A percentile compares a stretch with the other conserved stretches of the same genome.
Conservation (phyloP, 2,797 vertebrate genomes). For the Cynopterus sphinx region DNA sequence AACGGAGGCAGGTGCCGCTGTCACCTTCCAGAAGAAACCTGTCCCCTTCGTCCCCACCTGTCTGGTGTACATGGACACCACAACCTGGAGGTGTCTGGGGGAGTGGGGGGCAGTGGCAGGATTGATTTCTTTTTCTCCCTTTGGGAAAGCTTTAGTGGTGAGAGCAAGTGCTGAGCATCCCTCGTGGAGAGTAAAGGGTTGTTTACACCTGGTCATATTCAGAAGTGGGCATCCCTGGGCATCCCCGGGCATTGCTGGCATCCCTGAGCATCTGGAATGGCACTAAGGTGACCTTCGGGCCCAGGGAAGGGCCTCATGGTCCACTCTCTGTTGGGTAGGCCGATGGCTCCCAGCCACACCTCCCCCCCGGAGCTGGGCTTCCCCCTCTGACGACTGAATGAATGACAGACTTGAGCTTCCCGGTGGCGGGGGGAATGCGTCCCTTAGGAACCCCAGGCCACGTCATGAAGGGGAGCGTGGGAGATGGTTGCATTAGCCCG, state of each 20-base stretch:
- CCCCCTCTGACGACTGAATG: not conserved
- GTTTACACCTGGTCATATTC: not conserved
- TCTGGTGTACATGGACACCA: fast-evolving
- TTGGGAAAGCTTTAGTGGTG: not conserved
- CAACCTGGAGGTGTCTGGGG: not conserved
- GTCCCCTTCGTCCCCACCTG: too few species aligned
- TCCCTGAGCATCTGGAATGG: too few species aligned
- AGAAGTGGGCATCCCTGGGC: not conserved
- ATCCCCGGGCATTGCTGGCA: too few species aligned
- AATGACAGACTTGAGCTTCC: not conserved
- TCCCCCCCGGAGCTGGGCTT: not conserved
- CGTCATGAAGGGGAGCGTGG: not conserved
- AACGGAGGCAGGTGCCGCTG: not conserved
- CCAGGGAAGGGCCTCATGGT: not conserved
- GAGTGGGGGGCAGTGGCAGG: fast-evolving
- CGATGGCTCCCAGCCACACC: not conserved
- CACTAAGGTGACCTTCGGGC: not conserved
- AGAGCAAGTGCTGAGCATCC: not conserved
- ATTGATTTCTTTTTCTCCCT: not conserved
- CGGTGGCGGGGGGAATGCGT: not conserved
- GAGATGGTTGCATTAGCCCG: not conserved
- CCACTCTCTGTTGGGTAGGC: not conserved
- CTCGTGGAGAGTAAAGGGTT: not conserved
- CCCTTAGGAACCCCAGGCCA: not conserved
- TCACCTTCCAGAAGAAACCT: not conserved